Base-by-base conservation (phyloP, 2,797 vertebrate species). In the Enteromius argenteus region DNA sequence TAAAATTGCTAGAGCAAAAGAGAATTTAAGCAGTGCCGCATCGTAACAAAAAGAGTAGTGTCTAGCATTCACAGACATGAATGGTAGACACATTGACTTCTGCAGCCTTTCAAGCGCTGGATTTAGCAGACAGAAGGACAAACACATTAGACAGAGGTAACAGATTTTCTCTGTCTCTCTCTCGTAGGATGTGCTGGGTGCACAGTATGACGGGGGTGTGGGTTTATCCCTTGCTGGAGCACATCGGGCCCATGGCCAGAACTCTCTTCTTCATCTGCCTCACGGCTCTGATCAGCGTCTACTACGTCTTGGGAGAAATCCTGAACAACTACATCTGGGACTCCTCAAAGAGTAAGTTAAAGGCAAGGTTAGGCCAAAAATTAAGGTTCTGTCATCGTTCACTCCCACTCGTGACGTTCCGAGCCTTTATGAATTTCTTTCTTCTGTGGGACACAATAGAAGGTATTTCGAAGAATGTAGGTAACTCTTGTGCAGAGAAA, bases 321-420 rank as follows among this genome's bases (percentile, higher is more conserved):
- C 94, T 99, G 86, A 99, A 99, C 94, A 96, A 89, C 94, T 98
- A 98, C 92, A 97, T 99, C 93, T 99, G 98, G 98, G 97, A 98
- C 90, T 94, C 94, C 3, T 96, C 95, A 89, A 96, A 92, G 93
- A 93, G 96, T 97, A 92, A 96, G 96, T 49, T 60, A 42, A 49
- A 76, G 32, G 9, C 58, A 23, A 21, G 1, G 13, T 14, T 64
- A 4, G n/a, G 5, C 30, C 32, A 23, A 23, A 82, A 64, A 66
- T 14, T 3, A 35, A 44, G 15, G 23, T 23, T 71, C 68, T 71
- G 39, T 71, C 39, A 71, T 71, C 10, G 3, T 74, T 56, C 37
- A 56, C 51, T n/a, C 19, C 6, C 30, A 49, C 39, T 60, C 13
- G 11, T 14, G 42, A 21, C 42, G n/a, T 60, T 64, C 56, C 39